Conservation (phyloP, 2,888 invertebrate species). For the Oscheius sp. region DNA sequence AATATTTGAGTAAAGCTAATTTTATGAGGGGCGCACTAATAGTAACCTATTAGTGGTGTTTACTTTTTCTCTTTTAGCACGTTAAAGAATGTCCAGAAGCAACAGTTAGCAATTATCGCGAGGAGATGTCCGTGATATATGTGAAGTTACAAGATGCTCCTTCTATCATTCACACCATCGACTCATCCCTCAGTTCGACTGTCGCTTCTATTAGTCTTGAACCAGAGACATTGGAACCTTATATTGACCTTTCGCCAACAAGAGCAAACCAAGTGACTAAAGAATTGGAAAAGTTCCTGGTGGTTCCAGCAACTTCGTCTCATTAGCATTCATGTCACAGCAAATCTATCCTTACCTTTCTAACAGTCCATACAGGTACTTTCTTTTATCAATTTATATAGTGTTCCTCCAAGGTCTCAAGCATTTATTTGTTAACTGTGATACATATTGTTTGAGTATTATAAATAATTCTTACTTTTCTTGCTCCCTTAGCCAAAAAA, state of each 20-base stretch:
- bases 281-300: neutral
- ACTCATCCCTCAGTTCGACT: constrained; percentile 25
- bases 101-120: constrained; percentile 35
- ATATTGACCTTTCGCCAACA: constrained; percentile 9
- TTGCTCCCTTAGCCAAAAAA: too few species aligned
- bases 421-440: too few species aligned
- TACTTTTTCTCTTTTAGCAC: constrained; percentile 29
- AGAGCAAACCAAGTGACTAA: neutral
- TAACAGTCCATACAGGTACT: too few species aligned
- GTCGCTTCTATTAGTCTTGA: neutral
- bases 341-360: too few species aligned
- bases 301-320: neutral
- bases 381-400: too few species aligned
- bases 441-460: too few species aligned
- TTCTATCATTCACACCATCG: constrained; percentile 27
- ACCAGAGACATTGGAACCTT: neutral
- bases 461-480: too few species aligned
- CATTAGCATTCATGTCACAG: too few species aligned
- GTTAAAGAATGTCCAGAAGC: constrained; percentile 26
- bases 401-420: too few species aligned
- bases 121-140: constrained; percentile 47
- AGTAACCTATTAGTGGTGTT: constrained; percentile 3
- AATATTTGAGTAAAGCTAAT: too few species aligned
- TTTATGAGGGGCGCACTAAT: too few species aligned
- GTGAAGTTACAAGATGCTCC: constrained; percentile 24